Evolutionary conservation across 2,888 invertebrate genomes (phyloP).

Genomic region (Cyaniris semiargus): DNA sequence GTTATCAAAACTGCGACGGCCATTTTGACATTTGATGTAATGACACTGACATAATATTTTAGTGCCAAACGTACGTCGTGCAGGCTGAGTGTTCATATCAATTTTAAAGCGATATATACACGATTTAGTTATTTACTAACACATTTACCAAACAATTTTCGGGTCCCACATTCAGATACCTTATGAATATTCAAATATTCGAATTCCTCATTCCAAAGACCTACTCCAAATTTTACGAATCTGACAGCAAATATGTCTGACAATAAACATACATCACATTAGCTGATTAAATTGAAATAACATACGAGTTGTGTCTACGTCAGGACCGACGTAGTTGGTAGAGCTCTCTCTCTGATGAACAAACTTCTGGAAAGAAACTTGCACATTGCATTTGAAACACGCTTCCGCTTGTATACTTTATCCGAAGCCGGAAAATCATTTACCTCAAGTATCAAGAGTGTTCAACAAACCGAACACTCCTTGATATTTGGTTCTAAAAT

Average conservation of each 20-base stretch:
- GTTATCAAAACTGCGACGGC: too few relatives aligned
- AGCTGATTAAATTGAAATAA: slow-evolving; percentile 30
- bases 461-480: neutral
- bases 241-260: slow-evolving; percentile 12
- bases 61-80: too few relatives aligned
- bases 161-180: neutral
- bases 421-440: slow-evolving; percentile 10
- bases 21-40: too few relatives aligned
- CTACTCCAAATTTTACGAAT: slow-evolving; percentile 4
- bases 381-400: slow-evolving; percentile 30
- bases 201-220: neutral
- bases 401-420: slow-evolving; percentile 6
- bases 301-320: slow-evolving; percentile 26
- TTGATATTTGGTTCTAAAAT: neutral
- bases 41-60: too few relatives aligned
- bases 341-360: slow-evolving; percentile 27
- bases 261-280: slow-evolving; percentile 16
- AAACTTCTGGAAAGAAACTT: slow-evolving; percentile 26
- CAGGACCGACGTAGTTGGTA: slow-evolving; percentile 3
- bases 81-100: too few relatives aligned
- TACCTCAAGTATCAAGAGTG: slow-evolving; percentile 11
- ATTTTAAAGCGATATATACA: too few relatives aligned
- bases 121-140: too few relatives aligned
- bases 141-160: slow-evolving; percentile 13
- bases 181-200: slow-evolving; percentile 20